A percentile compares a stretch with the other conserved stretches of the same genome.
These are phyloP conservation scores for Ramphastos sulfuratus DNA, from an alignment of 2,113 vertebrate species.

Conservation along the genomic window DNA sequence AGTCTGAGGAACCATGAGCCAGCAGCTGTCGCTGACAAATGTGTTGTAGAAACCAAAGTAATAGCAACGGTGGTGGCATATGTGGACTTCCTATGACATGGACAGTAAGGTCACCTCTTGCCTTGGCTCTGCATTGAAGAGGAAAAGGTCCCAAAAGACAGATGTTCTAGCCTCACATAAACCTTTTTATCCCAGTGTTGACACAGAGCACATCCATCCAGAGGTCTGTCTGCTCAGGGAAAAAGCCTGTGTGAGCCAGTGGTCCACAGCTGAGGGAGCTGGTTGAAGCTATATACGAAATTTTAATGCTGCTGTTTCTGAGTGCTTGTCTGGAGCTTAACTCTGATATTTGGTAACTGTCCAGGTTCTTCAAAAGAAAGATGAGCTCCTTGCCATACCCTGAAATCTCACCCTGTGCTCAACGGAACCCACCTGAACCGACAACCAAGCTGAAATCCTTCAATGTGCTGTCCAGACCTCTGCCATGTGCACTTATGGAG, in stretches of 20 bases:
- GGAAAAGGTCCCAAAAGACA: not conserved
- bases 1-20: not conserved
- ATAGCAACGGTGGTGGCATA: not conserved
- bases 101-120: not conserved
- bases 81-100: not conserved
- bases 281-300: not conserved
- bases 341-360: not conserved
- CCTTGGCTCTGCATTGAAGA: not conserved
- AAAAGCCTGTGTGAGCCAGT: not conserved
- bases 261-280: not conserved
- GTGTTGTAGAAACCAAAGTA: not conserved
- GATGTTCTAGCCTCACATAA: not conserved
- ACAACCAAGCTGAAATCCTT: not conserved
- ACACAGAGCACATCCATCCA: not conserved
- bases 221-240: not conserved
- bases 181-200: not conserved
- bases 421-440: not conserved
- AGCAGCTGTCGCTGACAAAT: not conserved
- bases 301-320: not conserved
- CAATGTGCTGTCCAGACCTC: not conserved
- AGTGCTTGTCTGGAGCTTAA: not conserved
- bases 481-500: fast-evolving
- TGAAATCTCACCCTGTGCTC: not conserved
- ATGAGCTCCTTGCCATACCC: not conserved
- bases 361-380: not conserved